Conservation (phyloP, 2,888 invertebrate species). For the Scrobipalpa atriplicella region DNA sequence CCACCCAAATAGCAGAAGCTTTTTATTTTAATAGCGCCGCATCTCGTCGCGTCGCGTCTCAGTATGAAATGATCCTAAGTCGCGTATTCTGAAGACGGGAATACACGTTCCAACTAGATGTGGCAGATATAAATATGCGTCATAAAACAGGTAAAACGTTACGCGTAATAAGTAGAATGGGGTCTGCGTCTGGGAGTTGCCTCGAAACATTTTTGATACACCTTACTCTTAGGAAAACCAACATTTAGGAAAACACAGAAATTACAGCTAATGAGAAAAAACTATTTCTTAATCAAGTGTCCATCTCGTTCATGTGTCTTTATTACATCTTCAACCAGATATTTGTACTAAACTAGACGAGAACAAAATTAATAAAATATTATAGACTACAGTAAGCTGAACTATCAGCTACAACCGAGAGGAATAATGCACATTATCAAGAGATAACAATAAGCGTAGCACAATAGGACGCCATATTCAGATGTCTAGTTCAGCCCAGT, state of each 20-base stretch:
- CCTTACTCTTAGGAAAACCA: background rate
- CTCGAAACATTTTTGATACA: background rate
- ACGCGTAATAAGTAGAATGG: background rate
- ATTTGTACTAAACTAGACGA: background rate
- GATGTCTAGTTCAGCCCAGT: no score
- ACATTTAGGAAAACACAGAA: no score
- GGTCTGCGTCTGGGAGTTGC: background rate
- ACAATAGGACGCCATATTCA: background rate
- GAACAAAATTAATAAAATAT: background rate
- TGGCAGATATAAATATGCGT: conserved; percentile 41
- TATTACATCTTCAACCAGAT: no score
- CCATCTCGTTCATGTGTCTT: no score
- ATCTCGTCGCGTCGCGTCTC: no score
- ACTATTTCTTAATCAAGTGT: no score
- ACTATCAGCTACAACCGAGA: background rate
- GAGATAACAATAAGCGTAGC: background rate
- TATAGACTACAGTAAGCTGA: background rate
- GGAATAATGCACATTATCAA: background rate
- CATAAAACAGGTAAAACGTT: conserved; percentile 9
- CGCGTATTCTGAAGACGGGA: conserved; percentile 47
- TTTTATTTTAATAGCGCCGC: no score
- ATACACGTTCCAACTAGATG: conserved; percentile 54
- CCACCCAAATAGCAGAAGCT: no score
- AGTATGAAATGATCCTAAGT: conserved; percentile 32
- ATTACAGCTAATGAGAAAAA: no score